Evolutionary conservation across 1,140 invertebrate genomes (phyloP).

Genomic region (Teleogryllus occipitalis): DNA sequence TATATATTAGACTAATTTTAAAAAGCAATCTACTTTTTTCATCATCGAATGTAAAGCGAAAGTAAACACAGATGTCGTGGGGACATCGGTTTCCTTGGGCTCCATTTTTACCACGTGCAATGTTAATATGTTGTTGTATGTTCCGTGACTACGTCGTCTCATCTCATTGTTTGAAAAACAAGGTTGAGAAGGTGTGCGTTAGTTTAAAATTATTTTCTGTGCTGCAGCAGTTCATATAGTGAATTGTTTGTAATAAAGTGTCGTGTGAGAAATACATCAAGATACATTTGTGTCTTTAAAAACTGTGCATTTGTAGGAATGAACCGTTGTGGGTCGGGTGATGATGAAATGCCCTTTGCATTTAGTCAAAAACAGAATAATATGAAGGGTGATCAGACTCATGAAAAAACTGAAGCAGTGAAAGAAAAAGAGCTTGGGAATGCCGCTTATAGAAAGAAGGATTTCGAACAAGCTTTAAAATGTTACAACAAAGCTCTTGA

Average conservation of each 20-base stretch:
- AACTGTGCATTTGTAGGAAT: background rate
- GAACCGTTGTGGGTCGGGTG: background rate
- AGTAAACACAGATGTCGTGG: too few species aligned
- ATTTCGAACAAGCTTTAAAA: constrained; percentile 77
- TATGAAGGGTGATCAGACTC: background rate
- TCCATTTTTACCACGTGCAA: too few species aligned
- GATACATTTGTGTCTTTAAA: too few species aligned
- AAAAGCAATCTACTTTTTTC: too few species aligned
- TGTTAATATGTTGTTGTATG: too few species aligned
- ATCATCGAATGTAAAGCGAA: too few species aligned
- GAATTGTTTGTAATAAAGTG: too few species aligned
- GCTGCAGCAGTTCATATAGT: too few species aligned
- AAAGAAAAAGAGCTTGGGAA: constrained; percentile 88
- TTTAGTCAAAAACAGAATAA: background rate
- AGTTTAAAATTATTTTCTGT: background rate
- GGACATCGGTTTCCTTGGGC: too few species aligned
- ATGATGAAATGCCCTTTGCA: background rate
- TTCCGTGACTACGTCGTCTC: too few species aligned
- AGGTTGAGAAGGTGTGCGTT: background rate
- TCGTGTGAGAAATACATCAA: too few species aligned
- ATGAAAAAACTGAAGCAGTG: constrained; percentile 44
- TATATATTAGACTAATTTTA: too few species aligned
- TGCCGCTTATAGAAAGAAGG: constrained; percentile 90
- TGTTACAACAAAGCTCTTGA: constrained; percentile 89
- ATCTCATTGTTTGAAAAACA: background rate